Conservation (phyloP, 2,888 invertebrate species). For the Hydriomena furcata region DNA sequence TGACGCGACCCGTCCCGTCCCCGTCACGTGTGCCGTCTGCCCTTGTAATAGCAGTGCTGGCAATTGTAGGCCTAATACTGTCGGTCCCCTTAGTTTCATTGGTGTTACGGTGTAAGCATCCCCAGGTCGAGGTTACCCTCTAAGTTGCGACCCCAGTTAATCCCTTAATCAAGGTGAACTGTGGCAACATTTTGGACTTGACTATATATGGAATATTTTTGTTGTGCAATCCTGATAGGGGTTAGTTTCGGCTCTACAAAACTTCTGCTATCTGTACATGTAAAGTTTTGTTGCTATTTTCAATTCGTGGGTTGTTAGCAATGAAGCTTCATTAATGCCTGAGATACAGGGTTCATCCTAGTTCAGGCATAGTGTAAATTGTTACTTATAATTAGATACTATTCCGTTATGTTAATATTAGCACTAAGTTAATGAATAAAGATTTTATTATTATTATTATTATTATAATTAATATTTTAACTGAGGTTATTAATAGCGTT, state of each 20-base stretch:
- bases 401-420: too few relatives aligned
- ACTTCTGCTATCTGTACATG: neutral
- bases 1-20: slow-evolving; percentile 35
- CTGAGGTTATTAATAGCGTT: too few relatives aligned
- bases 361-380: too few relatives aligned
- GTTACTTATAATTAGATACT: too few relatives aligned
- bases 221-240: slow-evolving; percentile 28
- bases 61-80: slow-evolving; percentile 28
- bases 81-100: slow-evolving; percentile 27
- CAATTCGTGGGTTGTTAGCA: too few relatives aligned
- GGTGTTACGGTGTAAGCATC: slow-evolving; percentile 21
- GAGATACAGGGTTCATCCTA: too few relatives aligned
- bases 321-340: too few relatives aligned
- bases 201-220: slow-evolving; percentile 20
- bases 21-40: slow-evolving; percentile 35
- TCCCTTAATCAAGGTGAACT: slow-evolving; percentile 31
- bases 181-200: slow-evolving; percentile 33
- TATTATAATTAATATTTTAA: slow-evolving; percentile 34
- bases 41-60: slow-evolving; percentile 15
- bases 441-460: too few relatives aligned
- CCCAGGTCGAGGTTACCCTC: slow-evolving; percentile 16
- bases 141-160: slow-evolving; percentile 26
- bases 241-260: too few relatives aligned
- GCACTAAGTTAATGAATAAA: too few relatives aligned
- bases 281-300: too few relatives aligned